Evolutionary conservation across 2,888 invertebrate species (phyloP), one percentile per base, ranked within the genome.

Genomic region (Seira musarum): DNA sequence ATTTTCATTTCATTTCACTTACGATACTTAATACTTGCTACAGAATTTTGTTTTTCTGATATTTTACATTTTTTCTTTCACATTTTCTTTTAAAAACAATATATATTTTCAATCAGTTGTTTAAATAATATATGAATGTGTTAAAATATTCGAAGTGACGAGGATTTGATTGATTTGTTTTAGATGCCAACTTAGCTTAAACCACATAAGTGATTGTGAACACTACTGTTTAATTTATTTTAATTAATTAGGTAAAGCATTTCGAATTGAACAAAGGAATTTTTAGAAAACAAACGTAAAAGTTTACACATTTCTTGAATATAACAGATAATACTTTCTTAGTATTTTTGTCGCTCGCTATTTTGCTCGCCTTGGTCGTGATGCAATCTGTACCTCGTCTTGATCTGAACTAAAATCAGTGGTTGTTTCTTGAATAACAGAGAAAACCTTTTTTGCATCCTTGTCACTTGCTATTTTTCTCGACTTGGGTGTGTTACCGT

Each of bases 361-460:
- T 71, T 71, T 76, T 82, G 35, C 82, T 66, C 13, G 82, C 24
- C 53, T 80, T 77, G 1, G 82, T 80, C 30, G 82, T 82, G 30
- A 10, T 65, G 17, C 46, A 69, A 35, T 71, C 53, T 21, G 65
- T 46, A 70, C 78, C 76, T 15, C 80, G 65, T 65, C 73, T 81
- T 2, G 80, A 75, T 3, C 80, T 77, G 73, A 76, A 80, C 82
- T 82, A 61, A 66, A 53, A 57, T 17, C 65, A 65, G 66, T 68
- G 49, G 24, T 8, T 22, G 57, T 69, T 75, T 75, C 80, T 74
- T 75, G 70, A 53, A 81, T 81, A 25, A 22, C 63, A 24, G n/a
- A 60, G 76, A 76, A 81, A 22, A 19, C 66, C 46, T 53, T 72
- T 74, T 24, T 67, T n/a, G 66, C 22, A 0, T 80, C 76, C 40